Evolutionary conservation across 2,888 invertebrate genomes (phyloP).

Genomic region (Drosophila mulleri): DNA sequence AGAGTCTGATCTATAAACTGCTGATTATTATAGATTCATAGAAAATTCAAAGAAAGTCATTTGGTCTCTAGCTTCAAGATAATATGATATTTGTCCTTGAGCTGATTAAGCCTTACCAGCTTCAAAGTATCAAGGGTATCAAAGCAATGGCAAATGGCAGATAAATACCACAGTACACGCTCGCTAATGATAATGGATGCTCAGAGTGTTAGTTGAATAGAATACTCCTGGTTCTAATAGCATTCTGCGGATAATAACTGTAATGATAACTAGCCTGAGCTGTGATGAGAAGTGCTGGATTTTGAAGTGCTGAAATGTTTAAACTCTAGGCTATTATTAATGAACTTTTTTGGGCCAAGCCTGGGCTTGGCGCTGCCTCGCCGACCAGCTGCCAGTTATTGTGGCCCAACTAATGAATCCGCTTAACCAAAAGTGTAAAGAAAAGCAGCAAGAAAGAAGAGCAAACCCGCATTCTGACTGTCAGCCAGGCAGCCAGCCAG

Average conservation of each 20-base stretch:
- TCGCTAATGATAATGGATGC: background rate
- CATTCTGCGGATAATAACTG: conserved; percentile 20
- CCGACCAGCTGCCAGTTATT: conserved; percentile 63
- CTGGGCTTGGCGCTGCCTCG: conserved; percentile 11
- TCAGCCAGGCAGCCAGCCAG: too few relatives aligned
- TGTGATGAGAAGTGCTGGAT: conserved; percentile 7
- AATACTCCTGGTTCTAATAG: conserved; percentile 17
- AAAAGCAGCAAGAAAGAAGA: conserved; percentile 1
- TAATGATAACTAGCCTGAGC: conserved; percentile 21
- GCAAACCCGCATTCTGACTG: background rate
- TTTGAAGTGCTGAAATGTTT: conserved; percentile 25
- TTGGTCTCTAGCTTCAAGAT: too few relatives aligned
- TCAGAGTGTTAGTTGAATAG: background rate
- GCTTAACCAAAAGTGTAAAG: conserved; percentile 47
- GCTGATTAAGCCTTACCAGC: background rate
- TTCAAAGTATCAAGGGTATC: background rate
- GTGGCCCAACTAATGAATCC: conserved; percentile 71
- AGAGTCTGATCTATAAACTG: too few relatives aligned
- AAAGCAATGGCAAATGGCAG: background rate
- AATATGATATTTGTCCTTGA: background rate
- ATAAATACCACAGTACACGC: background rate
- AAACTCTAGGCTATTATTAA: conserved; percentile 47
- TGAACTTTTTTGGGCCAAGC: conserved; percentile 45
- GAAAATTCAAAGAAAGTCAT: too few relatives aligned
- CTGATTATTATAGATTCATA: too few relatives aligned